A percentile compares a stretch with the other conserved stretches of the same genome.
Evolutionary conservation across 2,113 vertebrate genomes (phyloP).

Genomic region (Lates calcarifer): DNA sequence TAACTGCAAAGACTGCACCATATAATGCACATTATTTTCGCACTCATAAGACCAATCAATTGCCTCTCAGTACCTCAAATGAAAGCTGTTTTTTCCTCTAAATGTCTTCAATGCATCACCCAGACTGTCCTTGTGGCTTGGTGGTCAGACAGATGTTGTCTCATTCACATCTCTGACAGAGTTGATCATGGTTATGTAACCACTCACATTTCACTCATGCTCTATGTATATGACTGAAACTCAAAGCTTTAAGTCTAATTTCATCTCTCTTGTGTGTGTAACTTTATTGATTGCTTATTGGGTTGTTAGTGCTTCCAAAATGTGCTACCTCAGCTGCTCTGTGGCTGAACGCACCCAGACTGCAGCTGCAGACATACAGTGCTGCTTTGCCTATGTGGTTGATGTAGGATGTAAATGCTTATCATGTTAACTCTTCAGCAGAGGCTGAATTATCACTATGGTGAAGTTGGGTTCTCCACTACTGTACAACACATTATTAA

Average conservation of each 20-base stretch:
- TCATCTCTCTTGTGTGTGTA: neutral
- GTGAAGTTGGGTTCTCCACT: too few relatives aligned
- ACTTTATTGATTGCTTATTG: neutral
- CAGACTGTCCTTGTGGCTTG: neutral
- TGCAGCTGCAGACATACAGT: neutral
- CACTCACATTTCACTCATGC: neutral
- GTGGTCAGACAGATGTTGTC: neutral
- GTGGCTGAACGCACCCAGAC: neutral
- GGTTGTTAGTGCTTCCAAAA: neutral
- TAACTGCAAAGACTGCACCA: neutral
- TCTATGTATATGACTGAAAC: neutral
- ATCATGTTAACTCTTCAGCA: too few relatives aligned
- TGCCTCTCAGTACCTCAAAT: neutral
- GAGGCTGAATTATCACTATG: too few relatives aligned
- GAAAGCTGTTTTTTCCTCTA: neutral
- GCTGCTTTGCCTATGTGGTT: too few relatives aligned
- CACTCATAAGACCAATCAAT: neutral
- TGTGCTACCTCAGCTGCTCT: neutral
- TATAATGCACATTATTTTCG: neutral
- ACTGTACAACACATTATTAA: too few relatives aligned
- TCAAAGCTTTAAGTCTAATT: neutral
- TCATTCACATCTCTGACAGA: neutral
- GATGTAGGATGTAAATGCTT: too few relatives aligned
- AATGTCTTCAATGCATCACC: neutral
- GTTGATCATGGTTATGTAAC: too few relatives aligned